Conservation (phyloP, 2,888 invertebrate genomes). For the Chouioia cunea region DNA sequence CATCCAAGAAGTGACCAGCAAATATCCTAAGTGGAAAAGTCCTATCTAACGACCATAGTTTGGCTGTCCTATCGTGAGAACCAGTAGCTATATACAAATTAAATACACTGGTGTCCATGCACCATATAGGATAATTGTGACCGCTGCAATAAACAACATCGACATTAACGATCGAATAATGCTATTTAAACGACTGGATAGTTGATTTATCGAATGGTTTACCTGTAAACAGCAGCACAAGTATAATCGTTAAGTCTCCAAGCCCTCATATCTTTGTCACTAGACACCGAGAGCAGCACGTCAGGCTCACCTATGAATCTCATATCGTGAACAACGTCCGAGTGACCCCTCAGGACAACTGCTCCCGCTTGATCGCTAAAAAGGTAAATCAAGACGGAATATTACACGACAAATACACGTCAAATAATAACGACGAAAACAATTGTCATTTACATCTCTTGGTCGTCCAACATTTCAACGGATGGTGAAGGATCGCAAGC, state of each 20-base stretch:
- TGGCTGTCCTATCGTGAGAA: conserved; percentile 84
- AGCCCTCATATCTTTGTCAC: conserved; percentile 82
- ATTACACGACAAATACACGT: not conserved
- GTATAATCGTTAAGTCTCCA: conserved; percentile 80
- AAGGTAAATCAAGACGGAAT: conserved; percentile 37
- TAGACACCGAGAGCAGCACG: conserved; percentile 80
- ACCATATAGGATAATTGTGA: conserved; percentile 92
- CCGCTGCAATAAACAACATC: conserved; percentile 72
- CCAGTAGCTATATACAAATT: conserved; percentile 80
- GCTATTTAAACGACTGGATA: conserved; percentile 20
- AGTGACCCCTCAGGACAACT: conserved; percentile 79
- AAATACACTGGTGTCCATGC: conserved; percentile 80
- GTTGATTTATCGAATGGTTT: conserved; percentile 37
- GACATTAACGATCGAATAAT: too few relatives aligned
- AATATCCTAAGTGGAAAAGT: conserved; percentile 87
- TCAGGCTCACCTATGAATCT: conserved; percentile 74
- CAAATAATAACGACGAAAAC: not conserved
- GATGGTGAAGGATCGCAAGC: conserved; percentile 72
- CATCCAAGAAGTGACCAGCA: conserved; percentile 89
- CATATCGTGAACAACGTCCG: conserved; percentile 79
- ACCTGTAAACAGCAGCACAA: conserved; percentile 80
- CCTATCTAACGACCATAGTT: conserved; percentile 85
- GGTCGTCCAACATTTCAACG: conserved; percentile 57
- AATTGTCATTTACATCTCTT: conserved; percentile 68
- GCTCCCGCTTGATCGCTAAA: conserved; percentile 74